Base-by-base conservation (phyloP, 1,140 invertebrate genomes). In the Eriocheir sinensis region DNA sequence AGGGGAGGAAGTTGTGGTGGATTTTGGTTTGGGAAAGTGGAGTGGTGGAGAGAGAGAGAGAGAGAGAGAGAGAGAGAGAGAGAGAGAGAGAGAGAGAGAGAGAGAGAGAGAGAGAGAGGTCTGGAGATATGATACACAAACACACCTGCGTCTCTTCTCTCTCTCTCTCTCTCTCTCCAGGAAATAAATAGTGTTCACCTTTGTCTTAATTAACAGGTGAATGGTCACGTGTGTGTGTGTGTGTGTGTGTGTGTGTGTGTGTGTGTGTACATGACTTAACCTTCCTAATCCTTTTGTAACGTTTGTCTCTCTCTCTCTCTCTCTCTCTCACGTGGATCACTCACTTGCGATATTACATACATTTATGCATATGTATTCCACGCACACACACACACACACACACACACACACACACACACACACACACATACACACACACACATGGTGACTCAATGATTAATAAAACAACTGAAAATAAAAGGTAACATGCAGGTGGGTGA, bases 351-450 rank as follows among this genome's bases (percentile, higher is more conserved):
- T 30, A 81, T 81, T 81, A 30, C 27, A 30, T n/a, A 81, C 79
- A n/a, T 34, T 8, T 81, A 81, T n/a, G 27, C 32, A 81, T 81
- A 30, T 27, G 9, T 72, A 72, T 86, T 38, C 27, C 0, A 85
- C 32, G 34, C 30, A 38, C 38, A 15, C 85, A 88, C 85, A 40
- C 85, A 88, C 85, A 88, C 85, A 88, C 85, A 88, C 85, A 88
- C 85, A 40, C 85, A 88, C 85, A 88, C 85, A 40, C 85, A 88
- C 85, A 88, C 85, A 40, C 85, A 88, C 85, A 88, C 85, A 40
- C 85, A 88, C 85, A 88, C 85, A 40, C 85, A 88, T 32, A 88
- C 85, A 40, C 85, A 30, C 85, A 30, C 85, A 27, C 85, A 88
- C 85, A 38, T 27, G 34, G 2, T 36, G 9, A 88, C 85, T 8